Evolutionary conservation across 2,888 invertebrate species (phyloP), one percentile per base, ranked within the genome.

Genomic region (Apeira syringaria): DNA sequence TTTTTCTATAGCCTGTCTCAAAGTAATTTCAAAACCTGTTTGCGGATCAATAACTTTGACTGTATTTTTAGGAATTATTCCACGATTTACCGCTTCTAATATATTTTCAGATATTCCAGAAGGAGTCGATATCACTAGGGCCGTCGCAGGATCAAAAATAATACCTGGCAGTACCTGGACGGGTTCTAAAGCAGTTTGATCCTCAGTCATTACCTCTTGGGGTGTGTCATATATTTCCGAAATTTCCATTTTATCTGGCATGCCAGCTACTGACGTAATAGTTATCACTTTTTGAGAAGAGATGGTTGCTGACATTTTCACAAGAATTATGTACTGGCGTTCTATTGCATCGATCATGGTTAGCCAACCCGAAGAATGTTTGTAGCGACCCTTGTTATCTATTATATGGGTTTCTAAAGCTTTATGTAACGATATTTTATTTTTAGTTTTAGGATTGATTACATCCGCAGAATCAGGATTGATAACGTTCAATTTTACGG

Each of bases 391-490:
- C 4, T 93, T 94, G 10, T 92, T 89, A 70, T 97, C 95, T 38
- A 98, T 76, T 37, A 98, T 91, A 53, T 93, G 93, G 61, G 94
- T 94, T 56, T 96, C 95, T 50, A 98, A 84, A 39, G 96, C 96
- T 62, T 94, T 92, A 3, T 90, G 71, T 7, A 97, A 74, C 2
- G 94, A 89, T 9, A 95, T 78, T 69, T 93, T 92, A 67, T 94
- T 93, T 35, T 92, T 93, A 42, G 92, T 93, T 54, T 91, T 92
- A 1, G 95, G 94, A 74, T 98, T 97, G 15, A 96, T 79, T 0
- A 98, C 96, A 36, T 93, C 83, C 7, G 96, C 97, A 0, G 97
- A 98, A 51, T 94, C 91, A 8, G 95, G 92, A 80, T 98, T 95
- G 29, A 99, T 95, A 12, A 99, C 94, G 68, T 95, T 94, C 47